Evolutionary conservation across 1,140 invertebrate species (phyloP), one percentile per base, ranked within the genome.

Genomic region (Lysiphlebus fabarum): DNA sequence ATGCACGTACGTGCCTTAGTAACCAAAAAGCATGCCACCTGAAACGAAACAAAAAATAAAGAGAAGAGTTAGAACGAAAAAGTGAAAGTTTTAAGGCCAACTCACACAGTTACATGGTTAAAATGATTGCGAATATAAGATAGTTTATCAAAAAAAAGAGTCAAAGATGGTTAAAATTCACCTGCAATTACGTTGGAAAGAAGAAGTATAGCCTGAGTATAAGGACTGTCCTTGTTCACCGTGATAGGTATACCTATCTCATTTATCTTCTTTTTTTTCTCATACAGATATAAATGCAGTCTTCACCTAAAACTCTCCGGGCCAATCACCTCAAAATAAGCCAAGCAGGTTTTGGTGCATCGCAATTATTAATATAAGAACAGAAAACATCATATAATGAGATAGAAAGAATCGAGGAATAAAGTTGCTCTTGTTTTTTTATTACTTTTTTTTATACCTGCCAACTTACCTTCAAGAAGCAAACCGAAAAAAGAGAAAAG

Each of bases 341-440:
- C 54, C 64, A 65, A 64, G 69, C 69, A 69, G 69, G 69, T 71
- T 71, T 59, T 70, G 50, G 68, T 64, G 67, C 61, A 54, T 58
- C 67, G 60, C 49, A 70, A 67, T 71, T 71, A 71, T 70, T 71
- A 71, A 70, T 71, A 65, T 62, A 50, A 50, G 37, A 36, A 8
- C 9, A 38, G 12, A 45, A 45, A n/a, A n/a, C 17, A 54, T 43
- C 5, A 36, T 36, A 10, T 17, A 38, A 11, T 4, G 53, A 3
- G 26, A 51, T 36, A 17, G 37, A 42, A 45, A 61, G n/a, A 41
- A 43, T 33, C 9, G 44, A 54, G 48, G 37, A 50, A 56, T 37
- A 33, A 51, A 62, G 49, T 37, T 51, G 49, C 49, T 7, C 17
- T 26, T 4, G 17, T 26, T 26, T 4, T 26, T 26, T 26, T 26